These are phyloP conservation scores for Conus ventricosus DNA, from an alignment of 1,140 invertebrate genomes.

Conservation along the genomic window DNA sequence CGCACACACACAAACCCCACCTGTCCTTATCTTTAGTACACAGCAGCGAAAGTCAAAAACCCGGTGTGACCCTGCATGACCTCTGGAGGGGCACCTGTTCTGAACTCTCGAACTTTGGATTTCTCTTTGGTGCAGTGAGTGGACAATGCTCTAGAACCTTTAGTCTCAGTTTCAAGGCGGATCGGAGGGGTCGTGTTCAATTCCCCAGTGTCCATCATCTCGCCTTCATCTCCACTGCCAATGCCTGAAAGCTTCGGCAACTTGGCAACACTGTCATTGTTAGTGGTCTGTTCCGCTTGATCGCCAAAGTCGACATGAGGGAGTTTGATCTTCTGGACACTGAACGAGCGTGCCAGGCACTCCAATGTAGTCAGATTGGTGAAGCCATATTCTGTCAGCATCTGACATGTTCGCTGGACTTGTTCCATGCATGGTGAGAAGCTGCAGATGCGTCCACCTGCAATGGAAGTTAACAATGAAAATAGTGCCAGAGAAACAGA, in stretches of 20 bases:
- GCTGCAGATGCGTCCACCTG: slow-evolving; percentile 94
- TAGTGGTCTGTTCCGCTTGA: neutral
- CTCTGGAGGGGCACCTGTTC: slow-evolving; percentile 82
- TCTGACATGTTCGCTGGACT: slow-evolving; percentile 89
- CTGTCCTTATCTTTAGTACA: slow-evolving; percentile 46
- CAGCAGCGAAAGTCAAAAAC: slow-evolving; percentile 92
- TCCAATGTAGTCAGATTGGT: slow-evolving; percentile 90
- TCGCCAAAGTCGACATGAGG: slow-evolving; percentile 75
- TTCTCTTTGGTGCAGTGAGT: slow-evolving; percentile 49
- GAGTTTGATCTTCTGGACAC: slow-evolving; percentile 84
- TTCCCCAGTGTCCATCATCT: neutral
- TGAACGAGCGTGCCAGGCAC: slow-evolving; percentile 88
- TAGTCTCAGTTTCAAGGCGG: slow-evolving; percentile 4
- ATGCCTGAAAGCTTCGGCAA: neutral
- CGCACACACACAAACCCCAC: neutral
- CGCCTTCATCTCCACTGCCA: slow-evolving; percentile 1
- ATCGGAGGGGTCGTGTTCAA: neutral
- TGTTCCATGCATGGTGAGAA: slow-evolving; percentile 99
- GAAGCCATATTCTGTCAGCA: slow-evolving; percentile 84
- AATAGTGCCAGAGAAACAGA: neutral
- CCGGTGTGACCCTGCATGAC: slow-evolving; percentile 93
- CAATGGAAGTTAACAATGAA: slow-evolving; percentile 49
- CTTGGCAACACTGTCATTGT: neutral
- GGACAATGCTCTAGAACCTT: slow-evolving; percentile 29
- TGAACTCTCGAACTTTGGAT: slow-evolving; percentile 71